Evolutionary conservation across 1,140 invertebrate species (phyloP).

Genomic region (Delia radicum): DNA sequence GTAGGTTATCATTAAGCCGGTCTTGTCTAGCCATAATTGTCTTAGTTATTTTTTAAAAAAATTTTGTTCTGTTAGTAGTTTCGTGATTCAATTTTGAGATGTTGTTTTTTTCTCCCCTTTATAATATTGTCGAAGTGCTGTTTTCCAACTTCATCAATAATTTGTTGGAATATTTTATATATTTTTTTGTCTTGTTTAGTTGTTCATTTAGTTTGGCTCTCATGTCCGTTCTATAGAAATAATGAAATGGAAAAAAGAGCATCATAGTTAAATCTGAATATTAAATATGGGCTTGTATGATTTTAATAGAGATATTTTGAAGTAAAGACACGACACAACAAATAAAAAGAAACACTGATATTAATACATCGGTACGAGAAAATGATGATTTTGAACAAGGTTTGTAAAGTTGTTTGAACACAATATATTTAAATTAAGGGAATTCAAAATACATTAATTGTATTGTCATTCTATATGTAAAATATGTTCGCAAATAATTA

Average conservation of each 20-base stretch:
- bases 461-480: too few relatives aligned
- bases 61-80: constrained; percentile 2
- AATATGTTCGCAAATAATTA: too few relatives aligned
- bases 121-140: background rate
- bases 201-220: background rate
- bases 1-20: too few relatives aligned
- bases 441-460: background rate
- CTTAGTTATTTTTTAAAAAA: background rate
- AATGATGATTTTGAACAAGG: background rate
- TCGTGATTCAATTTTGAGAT: constrained; percentile 8
- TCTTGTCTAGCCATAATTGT: background rate
- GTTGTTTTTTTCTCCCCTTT: background rate
- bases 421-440: background rate
- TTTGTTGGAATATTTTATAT: constrained; percentile 8
- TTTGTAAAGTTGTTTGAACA: background rate
- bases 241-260: background rate
- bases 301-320: constrained; percentile 17
- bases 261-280: constrained; percentile 15
- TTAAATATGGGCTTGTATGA: constrained; percentile 5
- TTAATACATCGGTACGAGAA: too few relatives aligned
- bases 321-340: background rate
- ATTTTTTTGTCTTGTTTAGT: background rate
- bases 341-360: too few relatives aligned
- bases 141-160: constrained; percentile 10
- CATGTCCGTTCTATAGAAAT: too few relatives aligned